Conservation (phyloP, 2,113 vertebrate genomes). For the Ptychochromis oligacanthus region DNA sequence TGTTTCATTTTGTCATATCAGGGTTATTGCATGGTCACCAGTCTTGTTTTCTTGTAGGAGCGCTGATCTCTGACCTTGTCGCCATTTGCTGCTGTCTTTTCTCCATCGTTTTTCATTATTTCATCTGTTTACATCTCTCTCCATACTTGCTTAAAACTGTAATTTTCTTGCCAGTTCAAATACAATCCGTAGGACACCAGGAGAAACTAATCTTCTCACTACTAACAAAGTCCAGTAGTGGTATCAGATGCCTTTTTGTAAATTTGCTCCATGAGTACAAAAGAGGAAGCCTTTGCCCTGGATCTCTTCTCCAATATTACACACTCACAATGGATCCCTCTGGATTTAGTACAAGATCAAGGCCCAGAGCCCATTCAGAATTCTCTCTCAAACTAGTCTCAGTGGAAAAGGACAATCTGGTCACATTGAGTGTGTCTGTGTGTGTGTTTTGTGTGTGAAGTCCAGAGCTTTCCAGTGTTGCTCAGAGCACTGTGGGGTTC, state of each 20-base stretch:
- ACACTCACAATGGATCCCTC: conserved; percentile 51
- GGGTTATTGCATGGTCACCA: conserved; percentile 16
- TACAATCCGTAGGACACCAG: conserved; percentile 25
- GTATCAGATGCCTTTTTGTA: conserved; percentile 66
- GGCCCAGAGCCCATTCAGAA: conserved; percentile 41
- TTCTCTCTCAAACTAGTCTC: conserved; percentile 40
- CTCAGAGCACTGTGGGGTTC: conserved; percentile 68
- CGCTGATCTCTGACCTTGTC: conserved; percentile 29
- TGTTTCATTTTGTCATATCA: conserved; percentile 21
- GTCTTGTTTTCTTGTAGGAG: conserved; percentile 10
- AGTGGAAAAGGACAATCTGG: conserved; percentile 36
- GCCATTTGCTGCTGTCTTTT: conserved; percentile 12
- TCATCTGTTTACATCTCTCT: neutral
- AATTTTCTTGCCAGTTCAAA: conserved; percentile 36
- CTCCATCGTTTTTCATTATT: neutral
- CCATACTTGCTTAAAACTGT: conserved; percentile 14
- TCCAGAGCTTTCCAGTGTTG: conserved; percentile 68
- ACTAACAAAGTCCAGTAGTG: conserved; percentile 50
- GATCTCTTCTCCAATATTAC: conserved; percentile 57
- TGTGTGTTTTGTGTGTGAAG: conserved; percentile 38
- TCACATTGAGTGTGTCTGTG: conserved; percentile 33
- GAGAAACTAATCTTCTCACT: conserved; percentile 57
- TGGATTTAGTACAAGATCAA: conserved; percentile 45
- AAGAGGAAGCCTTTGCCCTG: conserved; percentile 56
- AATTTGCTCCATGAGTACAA: conserved; percentile 51